A percentile compares a stretch with the other conserved stretches of the same genome.
Conservation (phyloP, 2,113 vertebrate species). For the Notiomystis cincta region DNA sequence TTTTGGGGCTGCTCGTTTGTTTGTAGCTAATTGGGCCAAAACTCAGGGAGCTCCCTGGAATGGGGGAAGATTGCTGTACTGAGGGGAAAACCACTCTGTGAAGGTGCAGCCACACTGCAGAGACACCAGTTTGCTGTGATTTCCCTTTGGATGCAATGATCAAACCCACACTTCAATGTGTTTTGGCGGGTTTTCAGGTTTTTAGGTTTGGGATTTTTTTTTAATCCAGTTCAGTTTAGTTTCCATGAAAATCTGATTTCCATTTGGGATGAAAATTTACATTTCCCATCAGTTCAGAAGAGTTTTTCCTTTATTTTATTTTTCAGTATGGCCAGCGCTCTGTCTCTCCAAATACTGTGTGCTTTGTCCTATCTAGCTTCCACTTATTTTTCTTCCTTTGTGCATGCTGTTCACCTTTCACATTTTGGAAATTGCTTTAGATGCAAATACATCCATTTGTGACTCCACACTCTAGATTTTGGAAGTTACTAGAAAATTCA, state of each 20-base stretch:
- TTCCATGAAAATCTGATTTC: background rate
- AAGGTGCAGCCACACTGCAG: background rate
- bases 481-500: background rate
- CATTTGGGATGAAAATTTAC: background rate
- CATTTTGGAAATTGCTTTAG: constrained; percentile 11
- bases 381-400: background rate
- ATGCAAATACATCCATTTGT: background rate
- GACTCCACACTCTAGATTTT: background rate
- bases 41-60: background rate
- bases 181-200: fast-evolving
- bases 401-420: background rate
- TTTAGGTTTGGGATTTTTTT: background rate
- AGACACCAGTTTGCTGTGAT: background rate
- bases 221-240: background rate
- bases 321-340: background rate
- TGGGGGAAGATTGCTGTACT: background rate
- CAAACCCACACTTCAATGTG: background rate
- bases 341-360: background rate
- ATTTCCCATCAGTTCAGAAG: background rate
- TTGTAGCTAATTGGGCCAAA: background rate
- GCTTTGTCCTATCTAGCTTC: background rate
- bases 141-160: background rate
- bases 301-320: background rate
- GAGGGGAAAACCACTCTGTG: background rate
- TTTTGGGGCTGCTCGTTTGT: background rate